Conservation (phyloP, 2,797 vertebrate species). For the Coreius guichenoti region DNA sequence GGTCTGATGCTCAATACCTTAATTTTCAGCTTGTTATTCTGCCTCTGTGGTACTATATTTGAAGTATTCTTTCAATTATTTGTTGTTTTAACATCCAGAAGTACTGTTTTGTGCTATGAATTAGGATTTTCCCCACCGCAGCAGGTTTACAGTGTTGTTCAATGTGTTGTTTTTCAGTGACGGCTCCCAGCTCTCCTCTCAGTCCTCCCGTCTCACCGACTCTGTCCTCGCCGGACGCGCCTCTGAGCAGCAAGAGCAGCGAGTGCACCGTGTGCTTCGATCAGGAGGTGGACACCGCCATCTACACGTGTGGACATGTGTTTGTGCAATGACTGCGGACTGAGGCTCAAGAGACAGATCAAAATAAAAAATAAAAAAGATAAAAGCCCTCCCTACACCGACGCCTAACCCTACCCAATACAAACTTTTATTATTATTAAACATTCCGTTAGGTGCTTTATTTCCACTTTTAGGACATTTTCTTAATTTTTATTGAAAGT, state of each 20-base stretch:
- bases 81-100: background rate
- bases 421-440: too few species aligned
- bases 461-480: too few species aligned
- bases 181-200: slow-evolving; percentile 95
- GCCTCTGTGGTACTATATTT: background rate
- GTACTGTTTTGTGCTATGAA: background rate
- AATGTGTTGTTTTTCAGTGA: slow-evolving; percentile 80
- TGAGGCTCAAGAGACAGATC: slow-evolving; percentile 94
- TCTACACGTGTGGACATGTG: slow-evolving; percentile 99
- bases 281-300: slow-evolving; percentile 96
- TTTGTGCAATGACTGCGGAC: slow-evolving; percentile 93
- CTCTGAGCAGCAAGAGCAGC: slow-evolving; percentile 83
- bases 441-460: too few species aligned
- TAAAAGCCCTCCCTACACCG: too few species aligned
- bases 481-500: too few species aligned
- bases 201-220: slow-evolving; percentile 88
- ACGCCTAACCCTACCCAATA: too few species aligned
- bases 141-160: background rate
- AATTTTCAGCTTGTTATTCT: too few species aligned
- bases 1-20: too few species aligned
- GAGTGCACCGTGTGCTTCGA: slow-evolving; percentile 98
- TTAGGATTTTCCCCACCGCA: background rate
- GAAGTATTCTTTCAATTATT: background rate
- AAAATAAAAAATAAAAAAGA: too few species aligned
- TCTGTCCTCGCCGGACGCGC: slow-evolving; percentile 81